These are phyloP conservation scores for Escarpia spicata DNA, from an alignment of 2,888 invertebrate species.

Conservation along the genomic window DNA sequence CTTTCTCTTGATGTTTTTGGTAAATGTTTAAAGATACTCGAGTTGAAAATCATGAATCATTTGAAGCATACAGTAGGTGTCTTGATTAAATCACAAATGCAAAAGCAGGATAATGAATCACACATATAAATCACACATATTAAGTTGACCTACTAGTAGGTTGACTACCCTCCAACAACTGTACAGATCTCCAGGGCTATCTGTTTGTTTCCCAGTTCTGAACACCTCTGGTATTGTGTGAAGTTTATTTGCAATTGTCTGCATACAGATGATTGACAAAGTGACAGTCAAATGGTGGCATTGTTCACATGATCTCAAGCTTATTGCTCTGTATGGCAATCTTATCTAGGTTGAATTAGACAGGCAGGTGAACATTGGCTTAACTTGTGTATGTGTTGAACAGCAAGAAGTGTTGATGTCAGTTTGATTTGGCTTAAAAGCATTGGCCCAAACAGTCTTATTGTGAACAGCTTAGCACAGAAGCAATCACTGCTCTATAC, in stretches of 20 bases:
- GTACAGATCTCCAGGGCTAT: not conserved
- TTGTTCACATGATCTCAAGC: not conserved
- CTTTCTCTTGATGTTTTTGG: too few species aligned
- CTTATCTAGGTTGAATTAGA: slow-evolving; percentile 9
- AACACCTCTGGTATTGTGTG: not conserved
- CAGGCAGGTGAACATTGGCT: not conserved
- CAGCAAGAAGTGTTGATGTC: not conserved
- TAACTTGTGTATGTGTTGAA: not conserved
- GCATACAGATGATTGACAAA: not conserved
- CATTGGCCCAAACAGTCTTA: not conserved
- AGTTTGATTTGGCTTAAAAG: not conserved
- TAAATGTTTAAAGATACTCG: too few species aligned
- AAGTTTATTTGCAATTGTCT: not conserved
- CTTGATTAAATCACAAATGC: not conserved
- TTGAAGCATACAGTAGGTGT: not conserved
- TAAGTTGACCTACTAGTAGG: not conserved
- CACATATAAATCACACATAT: not conserved
- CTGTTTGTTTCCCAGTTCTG: not conserved
- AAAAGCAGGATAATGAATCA: not conserved
- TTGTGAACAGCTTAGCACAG: not conserved
- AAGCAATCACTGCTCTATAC: not conserved
- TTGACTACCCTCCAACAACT: not conserved
- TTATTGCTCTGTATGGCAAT: not conserved
- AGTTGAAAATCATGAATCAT: not conserved
- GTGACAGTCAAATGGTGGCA: not conserved